phyloP scores from a whole-genome alignment of 2,797 vertebrate genomes.

The Microctenopoma steveboyesi region DNA sequence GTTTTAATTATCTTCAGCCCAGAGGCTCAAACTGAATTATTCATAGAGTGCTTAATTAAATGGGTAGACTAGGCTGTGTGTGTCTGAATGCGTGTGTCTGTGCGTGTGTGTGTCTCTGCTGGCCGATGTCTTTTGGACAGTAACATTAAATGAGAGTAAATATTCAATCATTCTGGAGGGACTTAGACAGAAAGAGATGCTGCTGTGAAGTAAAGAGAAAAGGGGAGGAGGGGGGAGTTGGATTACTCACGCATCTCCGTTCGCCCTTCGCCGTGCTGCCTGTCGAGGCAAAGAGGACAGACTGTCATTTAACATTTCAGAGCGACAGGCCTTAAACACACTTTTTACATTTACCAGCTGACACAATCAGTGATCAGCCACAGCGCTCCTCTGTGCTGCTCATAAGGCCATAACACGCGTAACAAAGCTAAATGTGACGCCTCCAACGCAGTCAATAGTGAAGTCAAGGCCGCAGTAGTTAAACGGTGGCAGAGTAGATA shows the following conservation, averaged over 20 bases:
- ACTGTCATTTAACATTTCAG: constrained; percentile 57
- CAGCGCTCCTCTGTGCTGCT: constrained; percentile 46
- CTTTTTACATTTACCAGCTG: constrained; percentile 64
- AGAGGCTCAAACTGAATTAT: constrained; percentile 85
- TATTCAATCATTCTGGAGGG: constrained; percentile 70
- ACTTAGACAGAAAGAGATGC: constrained; percentile 47
- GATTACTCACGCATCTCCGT: constrained; percentile 50
- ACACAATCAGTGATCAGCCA: constrained; percentile 59
- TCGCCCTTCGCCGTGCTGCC: constrained; percentile 62
- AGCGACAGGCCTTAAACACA: constrained; percentile 10
- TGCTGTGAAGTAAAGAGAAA: constrained; percentile 43
- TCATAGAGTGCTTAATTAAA: constrained; percentile 86
- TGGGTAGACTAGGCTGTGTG: constrained; percentile 72
- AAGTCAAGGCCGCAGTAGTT: constrained; percentile 73
- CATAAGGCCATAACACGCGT: constrained; percentile 33
- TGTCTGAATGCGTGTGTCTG: constrained; percentile 42
- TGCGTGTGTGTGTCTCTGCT: constrained; percentile 42
- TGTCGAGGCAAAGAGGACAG: constrained; percentile 57
- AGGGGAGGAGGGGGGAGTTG: constrained; percentile 9
- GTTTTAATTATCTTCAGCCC: constrained; percentile 87
- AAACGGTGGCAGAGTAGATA: constrained; percentile 52
- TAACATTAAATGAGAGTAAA: constrained; percentile 71
- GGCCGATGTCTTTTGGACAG: constrained; percentile 64
- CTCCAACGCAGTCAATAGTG: constrained; percentile 65
- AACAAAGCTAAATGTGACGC: constrained; percentile 47